Conservation (phyloP, 2,797 vertebrate genomes). For the Rhinella marina region DNA sequence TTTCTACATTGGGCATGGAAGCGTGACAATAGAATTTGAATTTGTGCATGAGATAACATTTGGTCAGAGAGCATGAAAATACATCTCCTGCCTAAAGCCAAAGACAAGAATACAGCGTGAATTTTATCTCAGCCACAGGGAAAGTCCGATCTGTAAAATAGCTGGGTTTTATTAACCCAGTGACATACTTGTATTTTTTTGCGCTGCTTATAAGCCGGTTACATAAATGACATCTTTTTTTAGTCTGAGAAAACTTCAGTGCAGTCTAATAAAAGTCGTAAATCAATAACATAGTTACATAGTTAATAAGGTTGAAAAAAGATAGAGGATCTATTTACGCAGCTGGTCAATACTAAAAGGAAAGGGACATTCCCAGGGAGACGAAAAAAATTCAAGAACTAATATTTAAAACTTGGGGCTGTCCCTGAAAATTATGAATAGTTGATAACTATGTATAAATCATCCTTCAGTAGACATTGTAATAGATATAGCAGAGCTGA, state of each 20-base stretch:
- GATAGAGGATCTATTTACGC: not conserved
- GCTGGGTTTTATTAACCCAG: slow-evolving; percentile 15
- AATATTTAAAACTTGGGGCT: slow-evolving; percentile 15
- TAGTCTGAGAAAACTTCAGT: not conserved
- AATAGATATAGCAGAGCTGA: not conserved
- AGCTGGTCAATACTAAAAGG: not conserved
- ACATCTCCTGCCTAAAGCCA: slow-evolving; percentile 47
- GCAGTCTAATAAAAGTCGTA: not conserved
- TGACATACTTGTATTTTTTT: slow-evolving; percentile 10
- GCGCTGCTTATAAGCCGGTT: not conserved
- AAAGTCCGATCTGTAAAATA: slow-evolving; percentile 14
- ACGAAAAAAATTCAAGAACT: not conserved
- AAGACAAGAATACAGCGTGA: slow-evolving; percentile 30
- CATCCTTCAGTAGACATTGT: not conserved
- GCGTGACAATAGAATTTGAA: slow-evolving; percentile 53
- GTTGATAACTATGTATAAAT: not conserved
- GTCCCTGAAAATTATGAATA: not conserved
- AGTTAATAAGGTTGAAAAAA: too few relatives aligned
- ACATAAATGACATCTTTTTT: slow-evolving; percentile 22
- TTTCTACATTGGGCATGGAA: slow-evolving; percentile 38
- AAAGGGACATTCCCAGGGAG: slow-evolving; percentile 15
- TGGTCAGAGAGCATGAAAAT: slow-evolving; percentile 55
- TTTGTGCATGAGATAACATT: slow-evolving; percentile 59
- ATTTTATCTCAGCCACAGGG: not conserved
- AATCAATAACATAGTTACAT: not conserved